Conservation (phyloP, 2,113 vertebrate species). For the Helogale parvula region DNA sequence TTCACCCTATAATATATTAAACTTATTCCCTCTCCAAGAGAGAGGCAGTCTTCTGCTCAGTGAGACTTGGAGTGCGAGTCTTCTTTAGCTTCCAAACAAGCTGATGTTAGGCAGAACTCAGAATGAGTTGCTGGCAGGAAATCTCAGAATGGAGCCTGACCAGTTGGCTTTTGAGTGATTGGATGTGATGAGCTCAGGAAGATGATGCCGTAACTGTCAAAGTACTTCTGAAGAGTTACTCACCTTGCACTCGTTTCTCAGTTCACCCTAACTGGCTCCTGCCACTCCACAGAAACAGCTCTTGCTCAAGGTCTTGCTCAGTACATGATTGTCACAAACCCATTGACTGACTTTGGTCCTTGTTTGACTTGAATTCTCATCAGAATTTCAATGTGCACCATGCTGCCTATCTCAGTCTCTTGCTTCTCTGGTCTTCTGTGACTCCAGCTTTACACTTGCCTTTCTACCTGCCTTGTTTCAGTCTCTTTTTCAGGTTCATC, state of each 20-base stretch:
- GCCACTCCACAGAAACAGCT: neutral
- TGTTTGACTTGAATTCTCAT: neutral
- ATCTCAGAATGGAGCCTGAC: neutral
- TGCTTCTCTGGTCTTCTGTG: neutral
- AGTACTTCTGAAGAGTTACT: neutral
- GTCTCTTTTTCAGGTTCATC: neutral
- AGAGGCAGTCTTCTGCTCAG: neutral
- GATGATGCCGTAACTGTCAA: neutral
- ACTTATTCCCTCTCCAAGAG: neutral
- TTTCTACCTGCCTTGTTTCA: neutral
- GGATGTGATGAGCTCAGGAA: neutral
- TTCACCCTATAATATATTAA: conserved; percentile 14
- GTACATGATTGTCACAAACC: neutral
- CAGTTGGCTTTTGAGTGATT: neutral
- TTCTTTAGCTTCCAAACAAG: neutral
- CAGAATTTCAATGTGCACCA: neutral
- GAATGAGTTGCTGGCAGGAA: neutral
- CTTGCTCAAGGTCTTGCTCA: neutral
- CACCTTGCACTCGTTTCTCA: neutral
- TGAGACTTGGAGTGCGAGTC: neutral
- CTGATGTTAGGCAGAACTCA: neutral
- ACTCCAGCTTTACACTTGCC: neutral
- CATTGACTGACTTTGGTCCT: neutral
- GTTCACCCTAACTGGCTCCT: neutral
- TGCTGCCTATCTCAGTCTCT: neutral